Conservation (phyloP, 2,113 vertebrate species). For the Bufo gargarizans region DNA sequence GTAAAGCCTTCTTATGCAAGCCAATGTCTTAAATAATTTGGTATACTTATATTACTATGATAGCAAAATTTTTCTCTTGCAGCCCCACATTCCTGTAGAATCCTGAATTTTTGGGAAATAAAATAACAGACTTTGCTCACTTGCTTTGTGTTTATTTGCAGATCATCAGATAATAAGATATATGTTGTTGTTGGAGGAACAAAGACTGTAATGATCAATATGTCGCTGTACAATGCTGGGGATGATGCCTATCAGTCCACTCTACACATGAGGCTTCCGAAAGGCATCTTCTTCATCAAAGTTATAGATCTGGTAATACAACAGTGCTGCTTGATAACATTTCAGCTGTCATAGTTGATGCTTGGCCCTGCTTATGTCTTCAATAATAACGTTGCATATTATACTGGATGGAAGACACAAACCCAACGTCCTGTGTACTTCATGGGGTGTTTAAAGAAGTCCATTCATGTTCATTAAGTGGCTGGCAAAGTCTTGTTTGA, state of each 20-base stretch:
- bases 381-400: not conserved
- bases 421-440: not conserved
- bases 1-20: no score
- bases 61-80: not conserved
- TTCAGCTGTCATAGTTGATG: not conserved
- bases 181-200: constrained; percentile 84
- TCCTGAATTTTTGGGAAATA: not conserved
- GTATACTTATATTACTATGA: not conserved
- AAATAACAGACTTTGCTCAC: not conserved
- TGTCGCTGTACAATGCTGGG: constrained; percentile 81
- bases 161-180: constrained; percentile 76
- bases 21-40: not conserved
- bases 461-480: no score
- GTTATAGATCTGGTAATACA: constrained; percentile 82
- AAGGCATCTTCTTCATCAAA: constrained; percentile 86
- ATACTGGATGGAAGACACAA: not conserved
- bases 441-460: not conserved
- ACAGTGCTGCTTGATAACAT: not conserved
- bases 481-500: no score
- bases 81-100: not conserved
- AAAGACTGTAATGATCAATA: constrained; percentile 81
- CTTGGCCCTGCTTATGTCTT: not conserved
- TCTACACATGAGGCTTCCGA: constrained; percentile 80
- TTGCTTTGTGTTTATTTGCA: constrained; percentile 54
- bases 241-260: constrained; percentile 88